Evolutionary conservation across 2,113 vertebrate genomes (phyloP), one percentile per base, ranked within the genome.

Genomic region (Bostrychus sinensis): DNA sequence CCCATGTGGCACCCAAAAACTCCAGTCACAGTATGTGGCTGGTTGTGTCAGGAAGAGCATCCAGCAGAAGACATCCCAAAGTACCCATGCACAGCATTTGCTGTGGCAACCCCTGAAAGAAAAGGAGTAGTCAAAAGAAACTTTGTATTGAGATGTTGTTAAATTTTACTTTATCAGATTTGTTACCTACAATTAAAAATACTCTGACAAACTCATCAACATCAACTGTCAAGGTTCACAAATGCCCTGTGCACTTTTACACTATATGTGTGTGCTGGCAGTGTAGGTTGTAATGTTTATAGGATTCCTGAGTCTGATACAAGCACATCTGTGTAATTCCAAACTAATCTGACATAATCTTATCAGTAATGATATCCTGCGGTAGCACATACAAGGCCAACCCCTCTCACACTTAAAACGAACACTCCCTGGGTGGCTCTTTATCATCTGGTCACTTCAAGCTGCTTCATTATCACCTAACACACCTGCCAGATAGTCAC

Each of bases 271-370:
- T 61, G 26, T 57, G 23, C 1, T 14, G 14, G 9, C 41, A 32
- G 54, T 10, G 13, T 34, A 22, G 57, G 32, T 51, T 62, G 43
- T 65, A 25, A 54, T 78, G 72, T 78, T 85, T 80, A 88, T 84
- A 56, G 85, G 85, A 92, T 91, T 85, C 89, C 48, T 76, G 51
- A 23, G 50, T 69, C 37, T 77, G 78, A 86, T 78, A 87, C 75
- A 84, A 76, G 61, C 60, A 75, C 88, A 87, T 85, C 77, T 80
- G 74, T 88, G 72, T 88, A 91, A 89, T 89, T 88, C 85, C 74
- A 70, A 70, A 73, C 77, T 91, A 88, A 91, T 90, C 86, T 86
- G 72, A 77, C 67, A 74, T 89, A 91, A 91, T 90, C 90, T 89
- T 72, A 83, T 88, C 83, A 82, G 70, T 81, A 87, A 87, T 86